Percentiles rank a stretch among this genome's conserved stretches.
phyloP scores from a whole-genome alignment of 2,797 vertebrate species.

The Phaenicophaeus curvirostris region DNA sequence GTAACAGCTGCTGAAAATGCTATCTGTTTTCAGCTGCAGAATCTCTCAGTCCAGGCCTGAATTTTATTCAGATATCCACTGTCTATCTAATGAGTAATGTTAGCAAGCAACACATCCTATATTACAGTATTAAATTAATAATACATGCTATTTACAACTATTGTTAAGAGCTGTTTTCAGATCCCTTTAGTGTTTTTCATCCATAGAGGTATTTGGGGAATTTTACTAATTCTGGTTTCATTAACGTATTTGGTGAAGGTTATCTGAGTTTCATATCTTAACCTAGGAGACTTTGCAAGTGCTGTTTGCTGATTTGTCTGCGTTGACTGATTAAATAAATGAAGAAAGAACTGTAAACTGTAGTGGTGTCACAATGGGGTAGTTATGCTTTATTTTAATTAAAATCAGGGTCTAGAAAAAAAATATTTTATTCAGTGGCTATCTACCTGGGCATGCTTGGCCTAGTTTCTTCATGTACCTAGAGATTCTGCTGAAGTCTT shows the following conservation, averaged over 20 bases:
- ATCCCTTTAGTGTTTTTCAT: conserved; percentile 23
- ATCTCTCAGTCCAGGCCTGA: not conserved
- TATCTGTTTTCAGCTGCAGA: not conserved
- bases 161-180: not conserved
- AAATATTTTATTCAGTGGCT: conserved; percentile 41
- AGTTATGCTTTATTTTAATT: conserved; percentile 69
- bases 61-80: conserved; percentile 1
- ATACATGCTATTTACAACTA: not conserved
- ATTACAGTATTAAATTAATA: not conserved
- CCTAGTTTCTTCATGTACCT: conserved; percentile 41
- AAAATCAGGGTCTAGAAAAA: conserved; percentile 48
- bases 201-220: not conserved
- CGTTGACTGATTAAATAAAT: conserved; percentile 51
- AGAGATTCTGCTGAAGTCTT: conserved; percentile 37
- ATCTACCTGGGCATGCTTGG: conserved; percentile 38
- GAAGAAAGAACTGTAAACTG: conserved; percentile 29
- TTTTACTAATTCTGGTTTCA: conserved; percentile 41
- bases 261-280: conserved; percentile 18
- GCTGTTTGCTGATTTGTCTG: conserved; percentile 32
- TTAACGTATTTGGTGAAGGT: conserved; percentile 26
- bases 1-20: not conserved
- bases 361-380: conserved; percentile 43
- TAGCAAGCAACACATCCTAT: not conserved
- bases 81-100: not conserved
- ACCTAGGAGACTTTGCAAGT: conserved; percentile 24